Evolutionary conservation across 1,140 invertebrate species (phyloP), one percentile per base, ranked within the genome.

Genomic region (Eulimnadia texana): DNA sequence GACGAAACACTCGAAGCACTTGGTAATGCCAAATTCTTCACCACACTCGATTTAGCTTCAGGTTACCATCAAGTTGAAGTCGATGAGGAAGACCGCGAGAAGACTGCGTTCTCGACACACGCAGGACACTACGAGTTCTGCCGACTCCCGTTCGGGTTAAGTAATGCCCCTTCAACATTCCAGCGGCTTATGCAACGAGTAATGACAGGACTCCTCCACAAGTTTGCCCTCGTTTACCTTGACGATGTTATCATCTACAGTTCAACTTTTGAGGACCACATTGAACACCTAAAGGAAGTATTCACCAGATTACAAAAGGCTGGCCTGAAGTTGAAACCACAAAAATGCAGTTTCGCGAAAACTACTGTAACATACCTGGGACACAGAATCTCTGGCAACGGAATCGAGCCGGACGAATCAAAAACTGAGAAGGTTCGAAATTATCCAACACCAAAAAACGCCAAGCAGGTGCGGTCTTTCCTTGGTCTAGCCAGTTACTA

Each of bases 21-120:
- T 33, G 67, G 65, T 16, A 67, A 67, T 1, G 63, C 69, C 3
- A 64, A 64, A 42, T 70, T 67, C 50, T 77, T 78, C 60, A 66
- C 68, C 0, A 66, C 69, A 0, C 56, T 78, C 2, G 74, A 78
- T 67, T 51, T 76, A 16, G 62, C 63, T 0, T 67, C 64, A 49
- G 76, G 76, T 0, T 79, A 73, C 63, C 73, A 68, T 66, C 76
- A 80, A 64, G 68, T 79, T 11, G 61, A 67, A 42, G 60, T 79
- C 0, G 66, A 70, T 2, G 50, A 61, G 52, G 20, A 65, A 11
- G 70, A 74, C 65, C 67, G 59, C 58, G 47, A 68, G 0, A 78
- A 77, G 65, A 78, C 74, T 50, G 73, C 68, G 3, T 76, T 77
- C 61, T 65, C 63, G 19, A 68, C 67, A 2, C 68, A 63, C 6